These are phyloP conservation scores for Cordilura impudica DNA, from an alignment of 2,888 invertebrate genomes.

Conservation along the genomic window DNA sequence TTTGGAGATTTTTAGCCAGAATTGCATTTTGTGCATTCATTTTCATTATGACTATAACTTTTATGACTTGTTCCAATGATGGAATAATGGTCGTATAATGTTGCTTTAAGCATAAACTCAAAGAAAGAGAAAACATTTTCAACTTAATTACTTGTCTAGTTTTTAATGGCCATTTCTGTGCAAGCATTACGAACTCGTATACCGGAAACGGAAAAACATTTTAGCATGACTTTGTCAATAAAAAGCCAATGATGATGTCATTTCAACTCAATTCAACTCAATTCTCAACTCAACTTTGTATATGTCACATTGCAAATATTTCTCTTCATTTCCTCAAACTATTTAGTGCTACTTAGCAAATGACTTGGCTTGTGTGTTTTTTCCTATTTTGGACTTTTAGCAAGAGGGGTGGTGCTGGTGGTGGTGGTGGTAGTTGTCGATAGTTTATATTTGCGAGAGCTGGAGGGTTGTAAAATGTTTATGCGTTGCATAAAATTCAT, in stretches of 20 bases:
- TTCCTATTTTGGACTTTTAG: not conserved
- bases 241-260: conserved; percentile 39
- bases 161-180: conserved; percentile 25
- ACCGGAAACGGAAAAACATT: conserved; percentile 54
- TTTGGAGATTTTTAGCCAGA: conserved; percentile 10
- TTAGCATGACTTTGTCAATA: conserved; percentile 48
- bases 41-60: conserved; percentile 24
- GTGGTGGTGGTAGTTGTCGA: no score
- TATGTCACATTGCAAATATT: conserved; percentile 4
- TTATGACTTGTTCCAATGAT: conserved; percentile 22
- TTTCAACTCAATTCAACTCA: conserved; percentile 39
- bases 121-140: conserved; percentile 26
- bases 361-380: not conserved
- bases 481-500: conserved; percentile 5
- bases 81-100: conserved; percentile 17
- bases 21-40: conserved; percentile 44
- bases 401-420: no score
- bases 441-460: not conserved
- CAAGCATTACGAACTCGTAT: conserved; percentile 27
- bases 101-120: not conserved
- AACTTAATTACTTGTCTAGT: conserved; percentile 55
- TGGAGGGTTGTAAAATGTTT: not conserved
- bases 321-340: conserved; percentile 1
- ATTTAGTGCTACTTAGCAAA: conserved; percentile 14
- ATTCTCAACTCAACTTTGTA: conserved; percentile 15